Evolutionary conservation across 1,140 invertebrate genomes (phyloP), one percentile per base, ranked within the genome.

Genomic region (Marisa cornuarietis): DNA sequence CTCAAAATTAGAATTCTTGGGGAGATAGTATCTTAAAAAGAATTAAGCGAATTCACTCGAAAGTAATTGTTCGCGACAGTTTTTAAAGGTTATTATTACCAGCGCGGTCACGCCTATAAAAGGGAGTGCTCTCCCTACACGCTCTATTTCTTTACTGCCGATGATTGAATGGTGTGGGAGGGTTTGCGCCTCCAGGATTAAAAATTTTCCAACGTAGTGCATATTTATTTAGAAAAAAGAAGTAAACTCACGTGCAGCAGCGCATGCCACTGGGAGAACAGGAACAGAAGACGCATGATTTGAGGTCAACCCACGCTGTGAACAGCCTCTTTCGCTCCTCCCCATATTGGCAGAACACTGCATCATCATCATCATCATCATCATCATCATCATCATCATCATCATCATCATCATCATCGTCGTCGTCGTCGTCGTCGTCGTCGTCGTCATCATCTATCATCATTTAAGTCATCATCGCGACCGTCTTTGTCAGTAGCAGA

Each of bases 261-360:
- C n/a, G 63, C 16, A 68, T 24, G 3, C 24, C 31, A 49, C 13
- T 26, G 22, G 31, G 63, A 51, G 63, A 68, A 49, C n/a, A 66
- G 62, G 42, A 54, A 31, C 51, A 78, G 72, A 7, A 63, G 75
- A 72, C 79, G 13, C 74, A 63, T 51, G 74, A 71, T 31, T 76
- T 22, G 31, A 71, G 24, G 20, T 66, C 62, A 63, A 78, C 49
- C 76, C 31, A 58, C 66, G 79, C 26, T 79, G 68, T 49, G 81
- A 78, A 68, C 6, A 68, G 22, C 13, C n/a, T n/a, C 65, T 68
- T 68, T 31, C 26, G 6, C 11, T 68, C 65, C 26, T 68, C 65
- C 65, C 65, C 65, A 22, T 68, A 68, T 11, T 68, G n/a, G 13
- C 65, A 68, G 65, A 68, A 68, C 22, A 68, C 65, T 68, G 26